Evolutionary conservation across 2,888 invertebrate genomes (phyloP).

Genomic region (Eretmocerus hayati): DNA sequence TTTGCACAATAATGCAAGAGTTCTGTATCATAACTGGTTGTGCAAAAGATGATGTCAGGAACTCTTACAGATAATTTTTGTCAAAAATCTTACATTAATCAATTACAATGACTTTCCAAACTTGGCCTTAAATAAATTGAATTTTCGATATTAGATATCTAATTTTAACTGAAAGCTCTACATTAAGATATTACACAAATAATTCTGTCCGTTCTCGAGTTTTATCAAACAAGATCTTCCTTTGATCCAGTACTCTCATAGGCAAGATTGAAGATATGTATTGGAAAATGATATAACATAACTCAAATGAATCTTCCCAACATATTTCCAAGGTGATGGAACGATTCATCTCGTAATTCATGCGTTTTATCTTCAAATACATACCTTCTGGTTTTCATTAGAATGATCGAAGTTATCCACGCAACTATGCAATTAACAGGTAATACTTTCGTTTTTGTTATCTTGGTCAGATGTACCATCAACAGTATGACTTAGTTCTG

Average conservation of each 20-base stretch:
- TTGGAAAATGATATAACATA: not conserved
- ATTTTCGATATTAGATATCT: not conserved
- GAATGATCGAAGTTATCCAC: too few species aligned
- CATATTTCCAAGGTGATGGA: too few species aligned
- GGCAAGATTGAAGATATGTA: not conserved
- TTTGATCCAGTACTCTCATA: not conserved
- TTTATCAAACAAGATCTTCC: not conserved
- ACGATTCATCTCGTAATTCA: too few species aligned
- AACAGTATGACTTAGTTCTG: constrained; percentile 15
- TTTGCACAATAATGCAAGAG: too few species aligned
- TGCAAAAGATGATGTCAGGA: too few species aligned
- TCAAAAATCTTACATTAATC: too few species aligned
- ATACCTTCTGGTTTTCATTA: too few species aligned
- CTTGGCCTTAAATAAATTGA: not conserved
- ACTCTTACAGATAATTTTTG: too few species aligned
- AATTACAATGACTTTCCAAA: too few species aligned
- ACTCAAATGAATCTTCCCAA: not conserved
- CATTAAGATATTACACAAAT: not conserved
- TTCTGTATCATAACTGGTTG: too few species aligned
- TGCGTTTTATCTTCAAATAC: too few species aligned
- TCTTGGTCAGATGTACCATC: constrained; percentile 7
- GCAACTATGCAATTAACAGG: constrained; percentile 9
- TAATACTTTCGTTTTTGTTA: constrained; percentile 13
- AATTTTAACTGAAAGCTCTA: not conserved
- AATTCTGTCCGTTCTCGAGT: too few species aligned